These are phyloP conservation scores for Lordiphosa stackelbergi DNA, from an alignment of 1,140 invertebrate genomes.

Conservation along the genomic window DNA sequence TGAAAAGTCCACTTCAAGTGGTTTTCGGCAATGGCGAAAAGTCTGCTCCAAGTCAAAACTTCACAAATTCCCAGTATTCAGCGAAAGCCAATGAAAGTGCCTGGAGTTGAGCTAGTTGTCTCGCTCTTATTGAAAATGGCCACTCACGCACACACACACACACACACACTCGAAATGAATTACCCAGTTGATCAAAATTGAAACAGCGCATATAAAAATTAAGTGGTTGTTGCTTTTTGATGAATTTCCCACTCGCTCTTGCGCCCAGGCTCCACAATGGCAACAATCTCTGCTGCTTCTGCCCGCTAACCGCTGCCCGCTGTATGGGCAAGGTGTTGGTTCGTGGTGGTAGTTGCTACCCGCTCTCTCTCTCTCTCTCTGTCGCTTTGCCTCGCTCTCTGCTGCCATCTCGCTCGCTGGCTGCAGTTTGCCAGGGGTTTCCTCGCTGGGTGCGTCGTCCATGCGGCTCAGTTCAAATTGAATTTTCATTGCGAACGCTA, in stretches of 20 bases:
- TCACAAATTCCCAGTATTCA: slow-evolving; percentile 59
- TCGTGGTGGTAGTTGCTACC: slow-evolving; percentile 13
- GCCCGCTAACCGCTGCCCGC: slow-evolving; percentile 28
- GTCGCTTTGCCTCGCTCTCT: slow-evolving; percentile 9
- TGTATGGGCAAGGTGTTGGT: slow-evolving; percentile 17
- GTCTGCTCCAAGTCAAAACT: neutral
- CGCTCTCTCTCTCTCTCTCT: slow-evolving; percentile 7
- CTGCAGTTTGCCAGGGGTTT: slow-evolving; percentile 42
- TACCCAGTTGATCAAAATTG: slow-evolving; percentile 69
- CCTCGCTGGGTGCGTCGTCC: slow-evolving; percentile 58
- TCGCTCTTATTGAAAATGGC: slow-evolving; percentile 67
- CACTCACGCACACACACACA: slow-evolving; percentile 13
- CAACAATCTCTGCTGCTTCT: slow-evolving; percentile 24
- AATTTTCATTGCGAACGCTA: slow-evolving; percentile 75
- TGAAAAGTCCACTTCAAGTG: too few relatives aligned
- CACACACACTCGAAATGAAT: slow-evolving; percentile 7
- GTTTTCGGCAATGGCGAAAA: slow-evolving; percentile 54
- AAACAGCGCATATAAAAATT: slow-evolving; percentile 76
- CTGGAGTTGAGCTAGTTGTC: slow-evolving; percentile 35
- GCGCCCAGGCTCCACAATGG: slow-evolving; percentile 13
- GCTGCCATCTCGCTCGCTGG: slow-evolving; percentile 12
- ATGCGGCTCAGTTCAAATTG: slow-evolving; percentile 72
- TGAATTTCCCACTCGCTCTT: slow-evolving; percentile 73
- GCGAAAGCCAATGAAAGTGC: slow-evolving; percentile 51
- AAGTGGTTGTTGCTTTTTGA: slow-evolving; percentile 75